These are phyloP conservation scores for Hyperoplus lanceolatus DNA, from an alignment of 2,797 vertebrate genomes.

Conservation along the genomic window DNA sequence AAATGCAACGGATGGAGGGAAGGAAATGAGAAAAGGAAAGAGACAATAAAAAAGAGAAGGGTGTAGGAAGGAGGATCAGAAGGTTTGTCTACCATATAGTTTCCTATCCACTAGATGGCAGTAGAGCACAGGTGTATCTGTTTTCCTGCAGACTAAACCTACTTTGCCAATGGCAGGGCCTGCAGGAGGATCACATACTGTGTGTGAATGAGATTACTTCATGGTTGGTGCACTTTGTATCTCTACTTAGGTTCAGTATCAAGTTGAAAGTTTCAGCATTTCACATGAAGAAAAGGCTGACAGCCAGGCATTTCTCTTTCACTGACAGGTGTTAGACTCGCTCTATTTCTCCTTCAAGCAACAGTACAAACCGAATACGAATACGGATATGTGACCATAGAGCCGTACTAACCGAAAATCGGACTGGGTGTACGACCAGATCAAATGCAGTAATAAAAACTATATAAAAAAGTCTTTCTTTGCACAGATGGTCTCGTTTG, in stretches of 20 bases:
- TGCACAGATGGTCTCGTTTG: too few relatives aligned
- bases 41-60: neutral
- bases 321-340: conserved; percentile 13
- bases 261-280: neutral
- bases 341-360: neutral
- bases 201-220: neutral
- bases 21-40: too few relatives aligned
- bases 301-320: neutral
- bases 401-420: too few relatives aligned
- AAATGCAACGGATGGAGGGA: neutral
- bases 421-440: too few relatives aligned
- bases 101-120: conserved; percentile 44
- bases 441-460: too few relatives aligned
- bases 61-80: too few relatives aligned
- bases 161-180: neutral
- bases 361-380: too few relatives aligned
- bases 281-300: neutral
- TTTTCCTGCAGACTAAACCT: conserved; percentile 9
- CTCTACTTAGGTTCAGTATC: conserved; percentile 2
- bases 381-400: too few relatives aligned
- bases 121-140: conserved; percentile 7
- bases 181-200: conserved; percentile 5
- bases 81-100: neutral
- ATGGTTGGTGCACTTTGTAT: neutral
- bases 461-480: too few relatives aligned